Base-by-base conservation (phyloP, 2,888 invertebrate genomes). In the Ceramica pisi region DNA sequence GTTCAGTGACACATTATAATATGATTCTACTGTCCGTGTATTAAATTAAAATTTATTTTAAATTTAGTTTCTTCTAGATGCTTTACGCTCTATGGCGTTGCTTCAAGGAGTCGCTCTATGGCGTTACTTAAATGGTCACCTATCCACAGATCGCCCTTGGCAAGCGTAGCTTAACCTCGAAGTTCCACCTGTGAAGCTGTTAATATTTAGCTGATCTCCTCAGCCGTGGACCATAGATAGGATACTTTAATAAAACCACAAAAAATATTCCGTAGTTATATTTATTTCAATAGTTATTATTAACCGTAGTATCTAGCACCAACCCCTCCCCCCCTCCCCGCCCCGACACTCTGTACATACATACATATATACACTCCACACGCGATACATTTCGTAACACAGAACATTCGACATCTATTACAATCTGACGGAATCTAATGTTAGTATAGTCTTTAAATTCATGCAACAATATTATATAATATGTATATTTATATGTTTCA, bases 281-380 rank as follows among this genome's bases (percentile, higher is more conserved):
- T 87, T 85, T 80, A 85, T 82, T 86, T 78, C 57, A 75, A 79
- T 74, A 55, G 26, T 82, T 74, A 74, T 72, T 73, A 77, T 72
- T 80, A 71, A 69, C 70, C 67, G 64, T 63, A 66, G 63, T 55
- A 23, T 80, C 86, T 88, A 89, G 88, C 90, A 90, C 87, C 89
- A 78, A 48, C 83, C 77, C 63, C 44, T 44, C 67, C 74, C 76
- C 79, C 76, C 64, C 75, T 53, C 55, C 68, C 2, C n/a, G 5
- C 51, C 65, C 31, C 23, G 31, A 10, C 68, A 14, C 53, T 61
- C 69, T 69, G 51, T 76, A 69, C 73, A 67, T 61, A 71, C 79
- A 81, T 71, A 83, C 69, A 73, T 78, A 70, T 72, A 55, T 81
- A 83, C 74, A 73, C 26, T 59, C 59, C 63, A 48, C 65, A 80